Evolutionary conservation across 2,888 invertebrate species (phyloP).

Genomic region (Morpho helenor): DNA sequence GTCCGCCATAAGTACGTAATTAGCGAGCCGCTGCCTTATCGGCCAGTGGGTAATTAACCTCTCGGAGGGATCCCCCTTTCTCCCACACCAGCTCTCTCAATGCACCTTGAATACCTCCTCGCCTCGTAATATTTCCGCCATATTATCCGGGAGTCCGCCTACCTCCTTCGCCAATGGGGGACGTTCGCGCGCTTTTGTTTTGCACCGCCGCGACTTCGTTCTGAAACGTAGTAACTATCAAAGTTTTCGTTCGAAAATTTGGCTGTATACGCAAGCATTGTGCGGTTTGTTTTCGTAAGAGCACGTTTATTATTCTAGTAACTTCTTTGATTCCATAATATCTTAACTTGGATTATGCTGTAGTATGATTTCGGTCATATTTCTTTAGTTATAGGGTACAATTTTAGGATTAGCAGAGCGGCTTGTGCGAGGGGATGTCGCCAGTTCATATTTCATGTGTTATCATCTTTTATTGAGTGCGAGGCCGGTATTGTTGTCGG

Average conservation of each 20-base stretch:
- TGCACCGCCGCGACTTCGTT: conserved; percentile 59
- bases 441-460: conserved; percentile 78
- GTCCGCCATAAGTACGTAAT: conserved; percentile 79
- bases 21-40: conserved; percentile 79
- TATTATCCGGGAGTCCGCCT: conserved; percentile 73
- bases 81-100: conserved; percentile 45
- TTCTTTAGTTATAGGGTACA: conserved; percentile 26
- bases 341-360: conserved; percentile 36
- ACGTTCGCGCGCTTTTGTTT: conserved; percentile 78
- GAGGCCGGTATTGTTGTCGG: conserved; percentile 74
- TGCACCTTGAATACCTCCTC: conserved; percentile 74
- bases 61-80: conserved; percentile 46
- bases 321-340: conserved; percentile 38
- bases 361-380: conserved; percentile 33
- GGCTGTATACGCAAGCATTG: conserved; percentile 61
- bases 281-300: conserved; percentile 73
- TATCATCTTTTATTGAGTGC: conserved; percentile 80
- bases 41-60: conserved; percentile 78
- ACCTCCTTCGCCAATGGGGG: conserved; percentile 74
- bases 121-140: conserved; percentile 78
- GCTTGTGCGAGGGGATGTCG: conserved; percentile 56
- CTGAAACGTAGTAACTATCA: conserved; percentile 73
- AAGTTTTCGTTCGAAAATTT: conserved; percentile 71
- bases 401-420: conserved; percentile 23
- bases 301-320: conserved; percentile 61